phyloP scores from a whole-genome alignment of 2,888 invertebrate genomes.

The Philonicus albiceps region DNA sequence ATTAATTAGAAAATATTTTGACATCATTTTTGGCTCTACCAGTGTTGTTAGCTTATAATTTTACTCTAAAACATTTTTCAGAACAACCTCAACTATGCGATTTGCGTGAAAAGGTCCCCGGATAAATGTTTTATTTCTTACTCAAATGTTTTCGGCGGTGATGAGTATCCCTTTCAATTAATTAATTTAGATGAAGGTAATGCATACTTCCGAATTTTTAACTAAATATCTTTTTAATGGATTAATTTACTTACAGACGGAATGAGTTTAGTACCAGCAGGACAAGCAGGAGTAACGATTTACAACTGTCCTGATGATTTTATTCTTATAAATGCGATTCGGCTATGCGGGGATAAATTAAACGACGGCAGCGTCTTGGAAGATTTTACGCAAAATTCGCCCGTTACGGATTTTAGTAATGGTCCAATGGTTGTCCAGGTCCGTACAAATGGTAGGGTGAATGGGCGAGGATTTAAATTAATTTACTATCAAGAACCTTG shows the following conservation, averaged over 20 bases:
- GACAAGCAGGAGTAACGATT: slow-evolving; percentile 78
- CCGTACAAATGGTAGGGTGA: slow-evolving; percentile 70
- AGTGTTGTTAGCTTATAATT: neutral
- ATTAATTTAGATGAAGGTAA: slow-evolving; percentile 73
- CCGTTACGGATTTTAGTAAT: slow-evolving; percentile 72
- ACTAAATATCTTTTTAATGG: neutral
- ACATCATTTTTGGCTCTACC: neutral
- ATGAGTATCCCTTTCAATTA: slow-evolving; percentile 71
- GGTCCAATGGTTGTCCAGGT: slow-evolving; percentile 78
- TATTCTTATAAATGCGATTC: slow-evolving; percentile 72
- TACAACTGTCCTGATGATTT: slow-evolving; percentile 81
- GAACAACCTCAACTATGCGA: slow-evolving; percentile 81
- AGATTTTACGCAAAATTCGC: slow-evolving; percentile 73
- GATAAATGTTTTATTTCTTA: slow-evolving; percentile 75
- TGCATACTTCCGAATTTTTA: neutral
- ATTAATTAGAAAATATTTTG: neutral
- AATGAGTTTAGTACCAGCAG: slow-evolving; percentile 69
- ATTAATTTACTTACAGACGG: slow-evolving; percentile 65
- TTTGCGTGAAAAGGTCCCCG: slow-evolving; percentile 71
- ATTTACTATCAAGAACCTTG: slow-evolving; percentile 76
- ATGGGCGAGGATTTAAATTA: slow-evolving; percentile 75
- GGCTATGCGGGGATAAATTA: slow-evolving; percentile 77
- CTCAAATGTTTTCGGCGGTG: slow-evolving; percentile 63
- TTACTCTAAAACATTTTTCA: slow-evolving; percentile 55
- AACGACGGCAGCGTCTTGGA: slow-evolving; percentile 73